Evolutionary conservation across 2,888 invertebrate genomes (phyloP), one percentile per base, ranked within the genome.

Genomic region (Carterocephalus palaemon): DNA sequence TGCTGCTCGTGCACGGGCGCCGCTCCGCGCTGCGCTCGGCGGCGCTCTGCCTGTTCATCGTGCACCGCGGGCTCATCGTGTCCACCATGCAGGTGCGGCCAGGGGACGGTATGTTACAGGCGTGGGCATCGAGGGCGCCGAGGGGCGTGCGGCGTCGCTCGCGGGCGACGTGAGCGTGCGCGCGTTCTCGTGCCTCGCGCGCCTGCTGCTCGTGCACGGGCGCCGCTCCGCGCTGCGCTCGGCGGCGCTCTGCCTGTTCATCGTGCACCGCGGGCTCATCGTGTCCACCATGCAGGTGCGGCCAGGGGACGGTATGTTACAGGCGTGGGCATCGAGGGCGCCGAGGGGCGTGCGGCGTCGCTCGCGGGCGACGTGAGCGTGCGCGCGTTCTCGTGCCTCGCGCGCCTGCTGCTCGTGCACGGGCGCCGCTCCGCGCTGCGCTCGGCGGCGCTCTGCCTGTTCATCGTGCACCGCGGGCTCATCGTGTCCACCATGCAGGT

Each of bases 101-200:
- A n/a, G n/a, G n/a, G n/a, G n/a, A n/a, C n/a, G n/a, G n/a, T n/a
- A n/a, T n/a, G n/a, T n/a, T n/a, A n/a, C 60, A 90, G 90, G 93
- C 23, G 94, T 97, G 51, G 97, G 97, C 26, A 94, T 97, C 46
- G 96, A 96, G 65, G 97, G 97, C 15, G 90, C 93, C 22, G 96
- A 96, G 70, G 96, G 96, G 0, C 91, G 93, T 41, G 95, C 96
- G 67, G 96, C 98, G 0, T 96, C 97, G 23, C 87, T 99, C 47
- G 98, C 99, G 15, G 98, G 98, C n/a, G 99, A 99, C 83, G 99
- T 98, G 75, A 97, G 97, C 65, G 92, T 98, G 63, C 93, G 94
- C 2, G 93, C 96, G 76, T 98, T 99, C 80, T 91, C 93, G 40
- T 90, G 92, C 64, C 90, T 98, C 57, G 93, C 93, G 24, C 90